Conservation (phyloP, 2,113 vertebrate species). For the Martes martes region DNA sequence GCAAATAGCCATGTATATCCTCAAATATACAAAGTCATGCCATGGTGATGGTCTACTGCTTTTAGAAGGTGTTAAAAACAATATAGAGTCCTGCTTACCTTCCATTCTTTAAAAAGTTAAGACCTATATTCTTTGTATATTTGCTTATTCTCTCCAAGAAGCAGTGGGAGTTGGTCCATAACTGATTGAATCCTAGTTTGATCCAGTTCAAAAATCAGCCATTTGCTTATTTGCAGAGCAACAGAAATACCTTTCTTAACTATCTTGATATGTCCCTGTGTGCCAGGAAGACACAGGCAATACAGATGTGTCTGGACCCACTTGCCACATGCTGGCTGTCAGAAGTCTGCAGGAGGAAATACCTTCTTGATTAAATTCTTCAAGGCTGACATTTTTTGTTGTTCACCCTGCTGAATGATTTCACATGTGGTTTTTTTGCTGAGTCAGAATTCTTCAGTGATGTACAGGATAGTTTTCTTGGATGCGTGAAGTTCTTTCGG, state of each 20-base stretch:
- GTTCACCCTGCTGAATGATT: slow-evolving; percentile 43
- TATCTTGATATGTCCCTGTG: background rate
- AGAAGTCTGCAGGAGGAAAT: slow-evolving; percentile 63
- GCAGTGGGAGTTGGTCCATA: background rate
- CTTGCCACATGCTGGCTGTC: background rate
- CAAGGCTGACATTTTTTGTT: slow-evolving; percentile 41
- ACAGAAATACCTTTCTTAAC: background rate
- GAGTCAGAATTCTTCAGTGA: slow-evolving; percentile 64
- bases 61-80: background rate
- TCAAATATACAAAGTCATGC: background rate
- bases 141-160: background rate
- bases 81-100: background rate
- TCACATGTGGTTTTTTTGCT: slow-evolving; percentile 58
- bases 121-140: background rate
- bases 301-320: background rate
- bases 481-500: slow-evolving; percentile 18
- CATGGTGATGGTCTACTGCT: background rate
- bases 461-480: slow-evolving; percentile 11
- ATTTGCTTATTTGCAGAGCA: background rate
- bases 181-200: background rate
- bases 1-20: background rate
- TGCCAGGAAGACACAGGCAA: background rate
- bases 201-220: background rate
- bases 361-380: slow-evolving; percentile 68
- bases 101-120: background rate